Conservation (phyloP, 2,113 vertebrate species). For the Mungos mungo region DNA sequence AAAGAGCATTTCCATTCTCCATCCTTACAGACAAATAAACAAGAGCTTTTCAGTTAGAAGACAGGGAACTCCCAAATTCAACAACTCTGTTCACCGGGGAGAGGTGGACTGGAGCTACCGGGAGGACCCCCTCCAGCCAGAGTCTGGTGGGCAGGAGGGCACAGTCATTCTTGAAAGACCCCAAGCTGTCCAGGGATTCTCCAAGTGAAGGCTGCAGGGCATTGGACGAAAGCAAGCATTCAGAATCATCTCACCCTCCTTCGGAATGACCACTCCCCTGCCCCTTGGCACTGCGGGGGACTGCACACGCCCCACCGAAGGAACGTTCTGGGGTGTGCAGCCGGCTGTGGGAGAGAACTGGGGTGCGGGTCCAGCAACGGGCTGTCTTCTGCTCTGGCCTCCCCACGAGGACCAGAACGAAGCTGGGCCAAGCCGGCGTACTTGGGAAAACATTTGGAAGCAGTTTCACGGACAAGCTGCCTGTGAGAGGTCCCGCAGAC, state of each 20-base stretch:
- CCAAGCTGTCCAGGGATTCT: not conserved
- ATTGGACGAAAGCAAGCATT: not conserved
- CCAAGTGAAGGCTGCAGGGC: not conserved
- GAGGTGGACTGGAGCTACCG: not conserved
- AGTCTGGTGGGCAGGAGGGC: not conserved
- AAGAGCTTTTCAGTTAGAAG: slow-evolving; percentile 31
- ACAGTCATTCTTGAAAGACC: not conserved
- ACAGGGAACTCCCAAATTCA: slow-evolving; percentile 39
- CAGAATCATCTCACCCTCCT: not conserved
- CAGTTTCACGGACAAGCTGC: slow-evolving; percentile 43
- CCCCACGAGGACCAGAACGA: not conserved
- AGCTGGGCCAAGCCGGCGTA: not conserved
- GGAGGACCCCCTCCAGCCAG: not conserved
- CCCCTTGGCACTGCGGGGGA: not conserved
- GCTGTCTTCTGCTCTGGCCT: not conserved
- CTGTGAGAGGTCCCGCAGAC: not conserved
- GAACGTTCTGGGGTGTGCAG: not conserved
- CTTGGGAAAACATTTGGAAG: slow-evolving; percentile 55
- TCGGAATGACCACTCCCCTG: not conserved
- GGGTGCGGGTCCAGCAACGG: rapidly evolving
- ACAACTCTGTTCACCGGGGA: not conserved
- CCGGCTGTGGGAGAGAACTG: not conserved
- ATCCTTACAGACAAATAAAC: not conserved
- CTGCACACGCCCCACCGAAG: not conserved
- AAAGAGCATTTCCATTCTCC: not conserved